These are phyloP conservation scores for Drosophila koepferae DNA, from an alignment of 2,888 invertebrate species.

Conservation along the genomic window DNA sequence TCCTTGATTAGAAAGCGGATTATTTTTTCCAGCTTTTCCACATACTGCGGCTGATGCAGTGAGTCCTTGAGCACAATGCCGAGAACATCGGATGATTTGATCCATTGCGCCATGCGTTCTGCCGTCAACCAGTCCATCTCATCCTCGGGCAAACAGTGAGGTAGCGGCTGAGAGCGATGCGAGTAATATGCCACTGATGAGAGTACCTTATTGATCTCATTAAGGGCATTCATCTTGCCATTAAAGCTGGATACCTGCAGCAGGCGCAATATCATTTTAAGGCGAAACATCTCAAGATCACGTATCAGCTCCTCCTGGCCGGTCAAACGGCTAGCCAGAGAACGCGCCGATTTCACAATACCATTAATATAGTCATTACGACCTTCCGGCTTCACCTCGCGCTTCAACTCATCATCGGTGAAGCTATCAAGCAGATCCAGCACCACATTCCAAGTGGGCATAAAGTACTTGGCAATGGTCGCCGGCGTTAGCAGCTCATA, in stretches of 20 bases:
- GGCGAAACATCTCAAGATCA: constrained; percentile 95
- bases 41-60: constrained; percentile 98
- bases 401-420: constrained; percentile 97
- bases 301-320: constrained; percentile 91
- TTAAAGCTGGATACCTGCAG: constrained; percentile 98
- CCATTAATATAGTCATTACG: constrained; percentile 98
- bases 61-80: constrained; percentile 98
- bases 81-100: constrained; percentile 97
- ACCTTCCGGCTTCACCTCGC: constrained; percentile 96
- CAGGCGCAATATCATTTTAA: constrained; percentile 97
- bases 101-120: constrained; percentile 98
- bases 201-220: constrained; percentile 98
- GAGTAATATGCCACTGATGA: constrained; percentile 96
- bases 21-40: constrained; percentile 98
- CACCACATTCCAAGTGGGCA: constrained; percentile 97
- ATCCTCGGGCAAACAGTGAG: constrained; percentile 89
- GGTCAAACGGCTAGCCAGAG: constrained; percentile 93
- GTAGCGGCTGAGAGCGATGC: constrained; percentile 88
- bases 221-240: constrained; percentile 99
- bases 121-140: constrained; percentile 97
- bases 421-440: constrained; percentile 95
- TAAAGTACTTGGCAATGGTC: constrained; percentile 95
- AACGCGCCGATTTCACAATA: constrained; percentile 96
- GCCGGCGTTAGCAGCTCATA: constrained; percentile 95
- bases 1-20: constrained; percentile 98